Conservation (phyloP, 1,140 invertebrate species). For the Euglossa dilemma region DNA sequence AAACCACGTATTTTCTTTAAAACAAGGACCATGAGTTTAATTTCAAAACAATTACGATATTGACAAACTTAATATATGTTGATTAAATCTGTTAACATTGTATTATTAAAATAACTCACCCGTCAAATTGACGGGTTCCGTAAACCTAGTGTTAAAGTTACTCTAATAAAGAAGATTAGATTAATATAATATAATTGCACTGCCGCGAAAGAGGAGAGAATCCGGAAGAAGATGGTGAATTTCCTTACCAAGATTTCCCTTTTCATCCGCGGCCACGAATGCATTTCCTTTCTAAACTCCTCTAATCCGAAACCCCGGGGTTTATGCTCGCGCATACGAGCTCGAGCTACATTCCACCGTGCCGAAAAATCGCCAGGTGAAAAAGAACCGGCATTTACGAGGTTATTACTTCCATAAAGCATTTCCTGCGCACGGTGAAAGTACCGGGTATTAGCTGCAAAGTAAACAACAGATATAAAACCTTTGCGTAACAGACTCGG, state of each 20-base stretch:
- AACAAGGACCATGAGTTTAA: no score
- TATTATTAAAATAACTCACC: no score
- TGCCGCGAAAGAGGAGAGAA: no score
- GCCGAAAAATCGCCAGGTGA: background rate
- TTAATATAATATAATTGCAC: no score
- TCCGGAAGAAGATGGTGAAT: no score
- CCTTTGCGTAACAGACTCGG: conserved; percentile 2
- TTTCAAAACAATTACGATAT: no score
- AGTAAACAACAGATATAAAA: conserved; percentile 29
- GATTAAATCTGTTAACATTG: no score
- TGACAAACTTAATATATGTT: no score
- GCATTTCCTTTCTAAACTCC: background rate
- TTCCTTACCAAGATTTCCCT: background rate
- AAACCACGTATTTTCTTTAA: no score
- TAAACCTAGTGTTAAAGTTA: no score
- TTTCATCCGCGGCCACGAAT: background rate
- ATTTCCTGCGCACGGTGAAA: background rate
- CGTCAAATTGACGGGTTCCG: no score
- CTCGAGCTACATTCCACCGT: background rate
- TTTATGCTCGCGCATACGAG: background rate
- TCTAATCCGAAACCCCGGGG: background rate
- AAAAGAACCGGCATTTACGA: background rate
- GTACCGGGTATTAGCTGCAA: background rate
- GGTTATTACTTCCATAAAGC: background rate
- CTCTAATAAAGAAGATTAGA: no score